Evolutionary conservation across 2,888 invertebrate species (phyloP).

Genomic region (Latheticus oryzae): DNA sequence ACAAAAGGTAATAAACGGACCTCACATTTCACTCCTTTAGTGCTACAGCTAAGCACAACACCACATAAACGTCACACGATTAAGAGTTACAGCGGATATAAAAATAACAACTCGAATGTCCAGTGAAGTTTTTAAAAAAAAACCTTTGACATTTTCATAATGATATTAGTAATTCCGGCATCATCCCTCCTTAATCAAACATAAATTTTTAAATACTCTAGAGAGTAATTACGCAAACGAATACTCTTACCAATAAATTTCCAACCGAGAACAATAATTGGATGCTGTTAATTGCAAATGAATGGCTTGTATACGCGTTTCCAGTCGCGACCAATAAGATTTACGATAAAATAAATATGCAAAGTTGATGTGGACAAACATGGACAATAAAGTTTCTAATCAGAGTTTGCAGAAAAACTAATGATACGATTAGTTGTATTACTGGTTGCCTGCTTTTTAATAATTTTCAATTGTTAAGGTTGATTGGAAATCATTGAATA

Average conservation of each 20-base stretch:
- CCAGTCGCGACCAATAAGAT: conserved; percentile 16
- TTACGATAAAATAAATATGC: conserved; percentile 28
- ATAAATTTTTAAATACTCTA: not conserved
- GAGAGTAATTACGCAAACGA: conserved; percentile 6
- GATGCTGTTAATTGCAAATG: conserved; percentile 33
- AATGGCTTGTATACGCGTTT: conserved; percentile 12
- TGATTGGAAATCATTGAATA: not conserved
- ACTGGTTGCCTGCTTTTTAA: not conserved
- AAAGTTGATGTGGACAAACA: conserved; percentile 3
- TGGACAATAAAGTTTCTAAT: no score
- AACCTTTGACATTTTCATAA: not conserved
- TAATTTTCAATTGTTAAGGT: not conserved
- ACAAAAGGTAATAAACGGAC: conserved; percentile 27
- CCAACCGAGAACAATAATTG: conserved; percentile 25
- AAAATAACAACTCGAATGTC: conserved; percentile 5
- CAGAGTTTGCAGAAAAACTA: no score
- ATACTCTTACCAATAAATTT: conserved; percentile 19
- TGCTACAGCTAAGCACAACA: not conserved
- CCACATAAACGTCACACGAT: conserved; percentile 24
- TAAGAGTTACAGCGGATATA: conserved; percentile 13
- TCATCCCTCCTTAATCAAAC: not conserved
- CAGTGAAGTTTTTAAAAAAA: not conserved
- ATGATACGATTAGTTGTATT: not conserved
- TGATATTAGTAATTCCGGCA: conserved; percentile 3
- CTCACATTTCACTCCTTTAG: conserved; percentile 11